Conservation (phyloP, 2,797 vertebrate species). For the Pitangus sulphuratus region DNA sequence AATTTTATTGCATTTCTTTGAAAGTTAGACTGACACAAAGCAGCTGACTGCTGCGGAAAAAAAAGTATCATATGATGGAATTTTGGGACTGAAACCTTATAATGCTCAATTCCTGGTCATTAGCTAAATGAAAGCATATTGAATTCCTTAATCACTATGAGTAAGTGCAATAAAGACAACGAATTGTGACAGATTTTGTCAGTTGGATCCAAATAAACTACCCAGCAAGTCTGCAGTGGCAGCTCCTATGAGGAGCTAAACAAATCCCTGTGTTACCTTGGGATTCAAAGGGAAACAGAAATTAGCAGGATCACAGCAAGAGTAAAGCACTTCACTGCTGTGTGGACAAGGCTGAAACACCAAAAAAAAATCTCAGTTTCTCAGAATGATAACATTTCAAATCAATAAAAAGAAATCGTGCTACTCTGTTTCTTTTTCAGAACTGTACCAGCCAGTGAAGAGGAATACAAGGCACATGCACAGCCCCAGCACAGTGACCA, state of each 20-base stretch:
- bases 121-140: conserved; percentile 47
- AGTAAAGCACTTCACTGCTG: neutral
- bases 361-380: neutral
- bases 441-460: neutral
- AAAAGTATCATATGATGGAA: neutral
- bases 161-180: neutral
- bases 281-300: neutral
- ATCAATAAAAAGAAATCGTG: neutral
- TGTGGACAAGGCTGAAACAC: neutral
- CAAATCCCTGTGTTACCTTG: neutral
- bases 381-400: neutral
- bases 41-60: neutral
- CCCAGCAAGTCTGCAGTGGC: neutral
- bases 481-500: neutral
- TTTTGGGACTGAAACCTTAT: conserved; percentile 28
- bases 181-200: neutral
- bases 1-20: neutral
- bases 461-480: neutral
- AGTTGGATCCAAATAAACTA: neutral
- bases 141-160: neutral
- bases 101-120: conserved; percentile 42
- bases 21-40: neutral
- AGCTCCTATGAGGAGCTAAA: neutral
- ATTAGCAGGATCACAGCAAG: neutral
- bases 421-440: neutral